These are phyloP conservation scores for Chrysemys picta DNA, from an alignment of 2,113 vertebrate genomes.

Conservation along the genomic window DNA sequence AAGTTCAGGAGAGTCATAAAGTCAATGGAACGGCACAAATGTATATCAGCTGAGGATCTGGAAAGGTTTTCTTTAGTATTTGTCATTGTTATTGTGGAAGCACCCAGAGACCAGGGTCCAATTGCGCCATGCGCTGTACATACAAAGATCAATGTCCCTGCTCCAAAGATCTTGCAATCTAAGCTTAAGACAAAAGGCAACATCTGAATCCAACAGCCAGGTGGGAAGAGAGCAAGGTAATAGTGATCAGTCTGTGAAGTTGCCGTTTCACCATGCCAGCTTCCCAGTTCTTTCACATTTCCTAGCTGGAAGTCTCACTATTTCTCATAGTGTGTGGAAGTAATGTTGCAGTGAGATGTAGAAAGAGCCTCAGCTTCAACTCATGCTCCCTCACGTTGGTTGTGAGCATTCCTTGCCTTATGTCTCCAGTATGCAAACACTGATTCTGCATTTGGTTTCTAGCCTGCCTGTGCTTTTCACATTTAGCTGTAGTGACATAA, in stretches of 20 bases:
- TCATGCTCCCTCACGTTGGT: neutral
- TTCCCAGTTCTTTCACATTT: neutral
- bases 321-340: neutral
- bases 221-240: neutral
- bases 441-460: neutral
- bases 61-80: neutral
- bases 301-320: rapidly evolving
- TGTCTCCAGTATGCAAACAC: neutral
- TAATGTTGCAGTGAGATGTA: rapidly evolving
- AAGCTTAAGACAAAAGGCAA: neutral
- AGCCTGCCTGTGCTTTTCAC: neutral
- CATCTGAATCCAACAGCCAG: neutral
- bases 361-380: neutral
- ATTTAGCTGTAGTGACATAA: neutral
- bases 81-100: neutral
- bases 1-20: neutral
- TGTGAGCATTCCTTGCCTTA: neutral
- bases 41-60: neutral
- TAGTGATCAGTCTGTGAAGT: neutral
- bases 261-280: rapidly evolving
- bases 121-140: neutral
- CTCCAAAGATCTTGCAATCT: neutral
- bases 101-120: neutral
- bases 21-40: neutral
- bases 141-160: neutral